These are phyloP conservation scores for Anguilla rostrata DNA, from an alignment of 2,113 vertebrate species.

Conservation along the genomic window DNA sequence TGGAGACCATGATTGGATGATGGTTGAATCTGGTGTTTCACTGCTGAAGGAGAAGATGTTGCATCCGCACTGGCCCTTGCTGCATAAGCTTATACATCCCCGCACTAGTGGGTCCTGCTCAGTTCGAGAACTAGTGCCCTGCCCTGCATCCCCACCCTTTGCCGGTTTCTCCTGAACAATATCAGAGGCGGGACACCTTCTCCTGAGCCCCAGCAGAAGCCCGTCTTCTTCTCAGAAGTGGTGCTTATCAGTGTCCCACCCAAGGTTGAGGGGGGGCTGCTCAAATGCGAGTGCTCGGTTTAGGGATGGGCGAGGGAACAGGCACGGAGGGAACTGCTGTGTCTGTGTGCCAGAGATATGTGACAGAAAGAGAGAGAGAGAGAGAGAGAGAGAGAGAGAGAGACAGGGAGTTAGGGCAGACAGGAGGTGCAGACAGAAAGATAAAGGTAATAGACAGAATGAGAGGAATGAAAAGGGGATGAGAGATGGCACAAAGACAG, in stretches of 20 bases:
- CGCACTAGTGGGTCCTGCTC: no score
- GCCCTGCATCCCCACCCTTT: background rate
- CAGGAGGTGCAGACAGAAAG: no score
- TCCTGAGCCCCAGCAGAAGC: background rate
- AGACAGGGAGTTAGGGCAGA: background rate
- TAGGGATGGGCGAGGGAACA: background rate
- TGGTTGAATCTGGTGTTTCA: no score
- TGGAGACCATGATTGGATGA: no score
- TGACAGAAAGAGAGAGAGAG: background rate
- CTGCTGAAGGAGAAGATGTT: no score
- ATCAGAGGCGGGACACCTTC: constrained; percentile 2
- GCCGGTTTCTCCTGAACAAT: constrained; percentile 14
- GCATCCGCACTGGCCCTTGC: no score
- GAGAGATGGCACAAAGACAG: background rate
- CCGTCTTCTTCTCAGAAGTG: background rate
- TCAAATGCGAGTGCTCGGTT: background rate
- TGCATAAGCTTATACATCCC: no score
- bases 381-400: constrained; percentile 2
- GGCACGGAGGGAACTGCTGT: background rate
- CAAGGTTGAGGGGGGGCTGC: background rate
- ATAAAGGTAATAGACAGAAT: background rate
- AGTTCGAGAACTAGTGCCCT: no score
- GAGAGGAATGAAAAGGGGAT: background rate
- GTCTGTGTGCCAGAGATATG: no score
- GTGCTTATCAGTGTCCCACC: constrained; percentile 22